Evolutionary conservation across 2,113 vertebrate genomes (phyloP), one percentile per base, ranked within the genome.

Genomic region (Sceloporus undulatus): DNA sequence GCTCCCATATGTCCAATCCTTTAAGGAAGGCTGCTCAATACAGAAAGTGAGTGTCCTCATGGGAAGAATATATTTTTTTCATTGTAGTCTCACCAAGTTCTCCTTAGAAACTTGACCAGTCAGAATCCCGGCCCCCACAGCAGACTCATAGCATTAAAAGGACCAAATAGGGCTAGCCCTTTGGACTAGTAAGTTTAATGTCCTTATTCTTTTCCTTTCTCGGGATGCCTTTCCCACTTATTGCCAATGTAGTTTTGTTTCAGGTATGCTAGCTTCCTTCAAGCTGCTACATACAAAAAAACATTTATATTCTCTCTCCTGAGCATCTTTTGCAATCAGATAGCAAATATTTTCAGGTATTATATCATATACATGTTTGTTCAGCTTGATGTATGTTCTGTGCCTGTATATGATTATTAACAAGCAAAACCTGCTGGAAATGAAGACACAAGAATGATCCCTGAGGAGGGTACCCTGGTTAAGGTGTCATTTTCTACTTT

Each of bases 371-470:
- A 19, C 56, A 34, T 7, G 0, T 73, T 66, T 79, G 27, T 48
- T 89, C n/a, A 1, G 0, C 84, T 71, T 89, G 88, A 90, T 85
- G 86, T 54, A 16, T 71, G 23, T 16, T 71, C 29, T 89, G 79
- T 14, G 19, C 18, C 86, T 85, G 8, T 10, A 10, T 42, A 65
- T 84, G 65, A 91, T 90, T 91, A 85, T 87, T 89, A 75, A 85
- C 90, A 38, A 86, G 54, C 85, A 34, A 3, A 73, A 10, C 79
- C 66, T 6, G 74, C 79, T 87, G 81, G 88, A 92, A 91, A 42
- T 84, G 82, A 89, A 87, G 71, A 42, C 40, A 0, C 8, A 59
- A 87, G 52, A 85, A 62, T 48, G 75, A 59, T 54, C 56, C 3
- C 71, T 89, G 40, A 81, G 23, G 27, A 90, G 89, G 65, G 9